These are phyloP conservation scores for Pseudorasbora parva DNA, from an alignment of 2,113 vertebrate genomes.

Conservation along the genomic window DNA sequence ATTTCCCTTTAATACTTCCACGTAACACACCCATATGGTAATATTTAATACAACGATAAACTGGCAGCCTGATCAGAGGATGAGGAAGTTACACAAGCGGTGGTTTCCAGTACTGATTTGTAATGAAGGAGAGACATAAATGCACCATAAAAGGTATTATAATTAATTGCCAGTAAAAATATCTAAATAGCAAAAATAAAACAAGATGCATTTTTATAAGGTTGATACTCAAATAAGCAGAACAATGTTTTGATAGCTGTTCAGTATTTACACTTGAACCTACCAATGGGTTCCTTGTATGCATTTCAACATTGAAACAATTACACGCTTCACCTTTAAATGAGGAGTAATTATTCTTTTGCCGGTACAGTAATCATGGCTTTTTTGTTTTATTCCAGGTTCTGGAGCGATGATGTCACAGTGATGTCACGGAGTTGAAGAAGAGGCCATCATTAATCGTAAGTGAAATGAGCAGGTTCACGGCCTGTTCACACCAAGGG, in stretches of 20 bases:
- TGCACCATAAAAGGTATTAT: background rate
- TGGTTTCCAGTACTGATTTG: background rate
- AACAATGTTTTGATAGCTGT: background rate
- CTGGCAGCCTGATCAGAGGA: background rate
- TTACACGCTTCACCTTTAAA: background rate
- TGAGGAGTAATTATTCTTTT: background rate
- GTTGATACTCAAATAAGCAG: background rate
- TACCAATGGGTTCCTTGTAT: background rate
- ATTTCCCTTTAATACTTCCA: slow-evolving; percentile 16
- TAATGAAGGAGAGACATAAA: background rate
- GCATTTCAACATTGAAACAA: background rate
- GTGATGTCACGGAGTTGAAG: slow-evolving; percentile 1
- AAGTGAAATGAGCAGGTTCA: background rate
- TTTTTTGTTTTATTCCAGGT: slow-evolving; percentile 4
- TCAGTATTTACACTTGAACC: background rate
- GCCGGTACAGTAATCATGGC: background rate
- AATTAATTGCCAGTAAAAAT: background rate
- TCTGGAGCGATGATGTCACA: background rate
- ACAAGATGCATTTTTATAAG: background rate
- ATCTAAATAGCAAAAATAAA: background rate
- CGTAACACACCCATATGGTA: background rate
- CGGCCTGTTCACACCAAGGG: no score
- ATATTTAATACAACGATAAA: background rate
- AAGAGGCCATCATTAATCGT: background rate
- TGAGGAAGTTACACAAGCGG: background rate